Evolutionary conservation across 1,140 invertebrate species (phyloP).

Genomic region (Melitaea cinxia): DNA sequence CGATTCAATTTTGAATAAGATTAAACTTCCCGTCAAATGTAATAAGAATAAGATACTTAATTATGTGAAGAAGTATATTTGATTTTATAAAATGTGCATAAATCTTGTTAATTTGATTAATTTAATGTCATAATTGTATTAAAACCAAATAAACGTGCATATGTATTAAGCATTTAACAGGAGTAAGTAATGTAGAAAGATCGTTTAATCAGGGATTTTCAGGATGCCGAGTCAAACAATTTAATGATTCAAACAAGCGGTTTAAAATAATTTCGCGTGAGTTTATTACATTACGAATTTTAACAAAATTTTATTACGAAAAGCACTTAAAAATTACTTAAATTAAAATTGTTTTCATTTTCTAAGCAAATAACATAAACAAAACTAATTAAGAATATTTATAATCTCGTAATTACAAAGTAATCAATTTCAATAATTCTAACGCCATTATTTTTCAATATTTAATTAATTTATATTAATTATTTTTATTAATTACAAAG

Average conservation of each 20-base stretch:
- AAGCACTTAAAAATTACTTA: neutral
- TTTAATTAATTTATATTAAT: too few relatives aligned
- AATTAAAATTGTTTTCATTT: neutral
- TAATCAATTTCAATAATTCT: too few relatives aligned
- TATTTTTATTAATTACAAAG: too few relatives aligned
- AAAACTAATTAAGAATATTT: too few relatives aligned
- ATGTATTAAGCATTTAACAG: neutral
- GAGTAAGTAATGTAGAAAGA: constrained; percentile 4
- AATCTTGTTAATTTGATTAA: too few relatives aligned
- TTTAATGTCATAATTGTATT: too few relatives aligned
- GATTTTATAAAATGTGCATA: too few relatives aligned
- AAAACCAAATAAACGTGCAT: too few relatives aligned
- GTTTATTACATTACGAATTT: neutral
- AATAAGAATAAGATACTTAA: neutral
- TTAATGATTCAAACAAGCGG: constrained; percentile 7
- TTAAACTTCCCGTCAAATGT: neutral
- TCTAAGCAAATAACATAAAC: neutral
- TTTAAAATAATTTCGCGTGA: neutral
- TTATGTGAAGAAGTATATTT: neutral
- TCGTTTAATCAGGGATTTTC: neutral
- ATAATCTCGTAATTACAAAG: too few relatives aligned
- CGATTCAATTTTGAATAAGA: neutral
- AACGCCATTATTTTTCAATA: too few relatives aligned
- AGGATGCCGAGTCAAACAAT: neutral
- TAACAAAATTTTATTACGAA: neutral